phyloP scores from a whole-genome alignment of 2,888 invertebrate species.

The Zygothrica quintamaculata region DNA sequence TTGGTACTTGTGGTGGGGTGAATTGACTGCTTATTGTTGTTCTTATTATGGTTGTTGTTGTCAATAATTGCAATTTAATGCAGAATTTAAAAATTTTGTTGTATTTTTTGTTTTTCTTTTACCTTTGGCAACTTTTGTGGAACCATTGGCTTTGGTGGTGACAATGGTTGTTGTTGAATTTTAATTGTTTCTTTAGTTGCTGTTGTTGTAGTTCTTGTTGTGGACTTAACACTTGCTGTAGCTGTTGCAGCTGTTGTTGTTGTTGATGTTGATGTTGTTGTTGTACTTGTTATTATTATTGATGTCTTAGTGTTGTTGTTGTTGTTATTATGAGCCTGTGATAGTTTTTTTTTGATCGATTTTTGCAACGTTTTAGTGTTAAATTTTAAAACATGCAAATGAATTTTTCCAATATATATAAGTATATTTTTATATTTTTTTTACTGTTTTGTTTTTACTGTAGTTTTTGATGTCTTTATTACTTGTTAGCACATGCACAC shows the following conservation, averaged over 20 bases:
- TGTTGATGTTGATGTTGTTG: slow-evolving; percentile 54
- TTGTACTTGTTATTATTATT: slow-evolving; percentile 63
- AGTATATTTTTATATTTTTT: no score
- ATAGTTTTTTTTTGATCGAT: slow-evolving; percentile 64
- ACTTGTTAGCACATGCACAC: slow-evolving; percentile 4
- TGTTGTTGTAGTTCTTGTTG: slow-evolving; percentile 52
- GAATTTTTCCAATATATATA: no score
- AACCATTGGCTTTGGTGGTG: slow-evolving; percentile 84
- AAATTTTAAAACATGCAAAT: slow-evolving; percentile 51
- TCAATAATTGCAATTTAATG: slow-evolving; percentile 40
- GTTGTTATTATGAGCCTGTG: slow-evolving; percentile 68
- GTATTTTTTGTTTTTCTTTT: slow-evolving; percentile 58
- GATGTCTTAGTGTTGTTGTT: slow-evolving; percentile 60
- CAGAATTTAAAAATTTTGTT: slow-evolving; percentile 16
- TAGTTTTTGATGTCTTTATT: no score
- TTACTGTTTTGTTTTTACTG: no score
- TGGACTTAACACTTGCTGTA: slow-evolving; percentile 17
- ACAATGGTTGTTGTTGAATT: slow-evolving; percentile 84
- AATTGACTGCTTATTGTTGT: slow-evolving; percentile 31
- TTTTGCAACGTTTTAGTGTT: slow-evolving; percentile 45
- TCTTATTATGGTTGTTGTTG: slow-evolving; percentile 27
- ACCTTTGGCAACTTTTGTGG: slow-evolving; percentile 84
- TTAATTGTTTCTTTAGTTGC: slow-evolving; percentile 65
- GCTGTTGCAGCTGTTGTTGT: slow-evolving; percentile 35
- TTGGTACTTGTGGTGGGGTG: slow-evolving; percentile 25